A percentile compares a stretch with the other conserved stretches of the same genome.
phyloP scores from a whole-genome alignment of 2,113 vertebrate species.

The Lichenostomus cassidix region DNA sequence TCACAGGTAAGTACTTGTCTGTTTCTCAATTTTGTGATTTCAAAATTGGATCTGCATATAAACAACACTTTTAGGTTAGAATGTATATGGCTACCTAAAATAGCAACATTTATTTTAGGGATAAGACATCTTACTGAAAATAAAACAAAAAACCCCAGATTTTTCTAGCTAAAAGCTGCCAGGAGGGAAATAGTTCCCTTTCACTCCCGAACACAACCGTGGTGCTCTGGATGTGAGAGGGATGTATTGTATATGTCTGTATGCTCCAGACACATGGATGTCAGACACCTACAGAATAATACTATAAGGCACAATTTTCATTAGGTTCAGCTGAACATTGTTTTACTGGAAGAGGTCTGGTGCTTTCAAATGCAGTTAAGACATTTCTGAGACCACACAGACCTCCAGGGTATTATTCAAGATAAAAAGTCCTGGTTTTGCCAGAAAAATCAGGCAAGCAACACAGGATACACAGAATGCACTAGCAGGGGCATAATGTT shows the following conservation, averaged over 20 bases:
- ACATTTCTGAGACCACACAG: neutral
- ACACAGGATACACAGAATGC: neutral
- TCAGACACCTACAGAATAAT: neutral
- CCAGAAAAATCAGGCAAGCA: neutral
- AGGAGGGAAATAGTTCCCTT: neutral
- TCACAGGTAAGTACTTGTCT: neutral
- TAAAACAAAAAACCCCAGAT: neutral
- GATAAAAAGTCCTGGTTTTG: neutral
- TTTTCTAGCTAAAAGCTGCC: neutral
- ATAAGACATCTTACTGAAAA: neutral
- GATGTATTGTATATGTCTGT: too few species aligned
- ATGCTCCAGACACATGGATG: neutral
- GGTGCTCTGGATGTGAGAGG: neutral
- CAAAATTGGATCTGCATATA: neutral
- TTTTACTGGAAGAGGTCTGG: neutral
- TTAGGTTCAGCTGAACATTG: neutral
- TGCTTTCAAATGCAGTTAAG: neutral
- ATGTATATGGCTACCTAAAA: neutral
- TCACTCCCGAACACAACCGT: neutral
- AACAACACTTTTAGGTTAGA: neutral
- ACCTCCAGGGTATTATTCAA: neutral
- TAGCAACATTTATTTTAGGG: neutral
- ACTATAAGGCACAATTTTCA: neutral
- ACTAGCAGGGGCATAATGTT: neutral
- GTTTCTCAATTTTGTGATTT: neutral